These are phyloP conservation scores for Drosophila ogumai DNA, from an alignment of 1,140 invertebrate genomes.

Conservation along the genomic window DNA sequence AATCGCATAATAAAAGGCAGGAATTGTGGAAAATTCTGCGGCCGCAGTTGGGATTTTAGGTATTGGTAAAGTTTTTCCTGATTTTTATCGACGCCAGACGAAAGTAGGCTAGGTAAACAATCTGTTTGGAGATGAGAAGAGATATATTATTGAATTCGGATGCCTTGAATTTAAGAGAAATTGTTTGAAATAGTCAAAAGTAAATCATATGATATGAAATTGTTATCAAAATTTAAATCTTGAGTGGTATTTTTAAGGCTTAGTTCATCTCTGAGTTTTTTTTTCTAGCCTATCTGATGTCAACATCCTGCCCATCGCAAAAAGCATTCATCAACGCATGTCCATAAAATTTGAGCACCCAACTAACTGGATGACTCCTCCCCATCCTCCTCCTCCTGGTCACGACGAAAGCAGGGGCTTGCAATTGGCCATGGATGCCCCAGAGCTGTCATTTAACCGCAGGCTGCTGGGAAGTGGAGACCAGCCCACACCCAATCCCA, in stretches of 20 bases:
- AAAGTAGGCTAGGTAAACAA: conserved; percentile 16
- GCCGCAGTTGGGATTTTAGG: background rate
- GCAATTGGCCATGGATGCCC: conserved; percentile 13
- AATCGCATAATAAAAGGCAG: conserved; percentile 44
- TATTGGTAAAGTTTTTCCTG: conserved; percentile 21
- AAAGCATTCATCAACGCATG: conserved; percentile 54
- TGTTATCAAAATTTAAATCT: conserved; percentile 4
- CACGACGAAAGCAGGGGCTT: conserved; percentile 5
- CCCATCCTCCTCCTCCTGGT: background rate
- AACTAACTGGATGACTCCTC: conserved; percentile 51
- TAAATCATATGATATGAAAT: background rate
- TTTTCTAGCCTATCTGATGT: background rate
- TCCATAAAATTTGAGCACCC: conserved; percentile 74
- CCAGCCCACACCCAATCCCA: conserved; percentile 46
- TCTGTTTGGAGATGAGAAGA: background rate
- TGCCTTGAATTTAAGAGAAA: background rate
- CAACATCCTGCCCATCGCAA: conserved; percentile 55
- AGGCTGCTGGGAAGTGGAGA: conserved; percentile 3
- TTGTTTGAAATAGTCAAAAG: background rate
- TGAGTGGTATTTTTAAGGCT: background rate
- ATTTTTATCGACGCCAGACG: conserved; percentile 5
- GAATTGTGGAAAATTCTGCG: conserved; percentile 17
- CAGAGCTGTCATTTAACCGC: conserved; percentile 26
- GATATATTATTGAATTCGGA: background rate
- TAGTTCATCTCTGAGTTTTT: background rate